Evolutionary conservation across 2,113 vertebrate species (phyloP), one percentile per base, ranked within the genome.

Genomic region (Pseudopipra pipra): DNA sequence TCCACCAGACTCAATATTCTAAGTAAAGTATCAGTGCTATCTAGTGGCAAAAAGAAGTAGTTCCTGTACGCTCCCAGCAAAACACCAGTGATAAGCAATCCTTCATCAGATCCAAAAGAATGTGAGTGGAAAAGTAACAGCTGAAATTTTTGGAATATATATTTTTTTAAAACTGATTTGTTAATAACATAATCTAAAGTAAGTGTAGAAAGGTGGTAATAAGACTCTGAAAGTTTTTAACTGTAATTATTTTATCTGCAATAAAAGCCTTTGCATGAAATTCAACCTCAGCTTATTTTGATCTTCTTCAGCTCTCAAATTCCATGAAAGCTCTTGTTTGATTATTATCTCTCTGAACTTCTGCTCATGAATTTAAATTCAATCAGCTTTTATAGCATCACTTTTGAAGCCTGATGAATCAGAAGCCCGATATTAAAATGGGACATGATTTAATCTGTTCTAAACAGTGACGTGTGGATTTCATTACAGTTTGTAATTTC

Each of bases 11-110:
- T 44, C 37, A 51, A 70, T 75, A 73, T 37, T 70, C 20, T 91
- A 94, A 93, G 78, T 94, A 96, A 91, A 93, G 92, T 94, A 88
- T 83, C 95, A 97, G 95, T 96, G 93, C 97, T 97, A 98, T 94
- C 98, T 98, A 98, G 96, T 96, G 98, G 98, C 89, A 59, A 39
- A 85, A 96, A 83, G 31, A 31, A 84, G 93, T 86, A 97, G 95
- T 89, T 91, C 37, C 61, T 86, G n/a, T 66, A 41, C 11, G 62
- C 47, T 88, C 30, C 9, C 28, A 86, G 41, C 8, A 59, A 88
- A 90, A 71, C 12, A 63, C 4, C 23, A 44, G n/a, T 28, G 31
- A 51, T 33, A 67, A 86, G n/a, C 52, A 72, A 63, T 55, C 14
- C 25, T 65, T 11, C 7, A 75, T 51, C 33, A 81, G 30, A 78